Evolutionary conservation across 2,797 vertebrate species (phyloP).

Genomic region (Danio choprae): DNA sequence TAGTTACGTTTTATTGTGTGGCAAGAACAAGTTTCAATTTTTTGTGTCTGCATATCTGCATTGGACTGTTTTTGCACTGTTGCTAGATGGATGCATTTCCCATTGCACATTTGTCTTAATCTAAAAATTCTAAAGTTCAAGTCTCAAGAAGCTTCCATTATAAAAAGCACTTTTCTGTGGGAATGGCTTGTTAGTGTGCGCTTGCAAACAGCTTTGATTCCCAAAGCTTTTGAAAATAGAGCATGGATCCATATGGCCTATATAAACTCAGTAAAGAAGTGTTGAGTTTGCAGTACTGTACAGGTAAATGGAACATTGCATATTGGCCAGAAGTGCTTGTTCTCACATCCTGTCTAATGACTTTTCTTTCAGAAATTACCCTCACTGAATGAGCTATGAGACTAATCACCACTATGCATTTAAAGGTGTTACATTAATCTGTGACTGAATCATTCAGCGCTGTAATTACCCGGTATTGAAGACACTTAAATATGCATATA

Average conservation of each 20-base stretch:
- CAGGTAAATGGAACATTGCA: constrained; percentile 64
- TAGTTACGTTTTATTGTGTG: too few species aligned
- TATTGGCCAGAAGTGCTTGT: constrained; percentile 1
- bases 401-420: background rate
- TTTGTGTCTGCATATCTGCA: too few species aligned
- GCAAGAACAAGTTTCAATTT: too few species aligned
- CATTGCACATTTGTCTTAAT: too few species aligned
- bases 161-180: too few species aligned
- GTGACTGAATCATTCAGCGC: background rate
- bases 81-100: too few species aligned
- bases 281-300: constrained; percentile 56
- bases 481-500: background rate
- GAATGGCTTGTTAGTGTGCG: background rate
- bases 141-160: too few species aligned
- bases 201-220: constrained; percentile 50
- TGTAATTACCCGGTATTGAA: constrained; percentile 14
- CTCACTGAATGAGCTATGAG: constrained; percentile 1
- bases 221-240: constrained; percentile 64
- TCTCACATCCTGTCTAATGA: background rate
- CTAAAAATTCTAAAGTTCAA: too few species aligned
- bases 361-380: background rate
- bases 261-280: constrained; percentile 58
- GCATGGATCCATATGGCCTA: constrained; percentile 65
- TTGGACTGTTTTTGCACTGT: too few species aligned
- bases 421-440: background rate